Percentiles rank a stretch among this genome's conserved stretches.
Evolutionary conservation across 2,797 vertebrate genomes (phyloP).

Genomic region (Spizella passerina): DNA sequence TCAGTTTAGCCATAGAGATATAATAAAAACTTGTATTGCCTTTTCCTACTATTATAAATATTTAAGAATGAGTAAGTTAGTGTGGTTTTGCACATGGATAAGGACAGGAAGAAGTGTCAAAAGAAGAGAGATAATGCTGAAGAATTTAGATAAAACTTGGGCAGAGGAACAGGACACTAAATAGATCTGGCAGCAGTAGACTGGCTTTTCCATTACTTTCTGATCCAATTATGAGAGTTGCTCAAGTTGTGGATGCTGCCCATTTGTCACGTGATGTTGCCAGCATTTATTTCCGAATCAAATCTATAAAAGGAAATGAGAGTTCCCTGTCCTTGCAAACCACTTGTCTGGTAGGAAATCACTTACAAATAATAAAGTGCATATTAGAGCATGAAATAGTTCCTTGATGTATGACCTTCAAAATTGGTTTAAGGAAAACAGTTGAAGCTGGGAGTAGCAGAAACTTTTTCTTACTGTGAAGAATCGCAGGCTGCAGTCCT

Average conservation of each 20-base stretch:
- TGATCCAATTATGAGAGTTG: not conserved
- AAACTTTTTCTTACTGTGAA: not conserved
- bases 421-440: not conserved
- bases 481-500: not conserved
- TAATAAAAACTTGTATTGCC: not conserved
- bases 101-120: not conserved
- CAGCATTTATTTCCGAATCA: constrained; percentile 53
- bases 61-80: not conserved
- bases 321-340: constrained; percentile 26
- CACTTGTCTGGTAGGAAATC: constrained; percentile 56
- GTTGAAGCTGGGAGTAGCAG: not conserved
- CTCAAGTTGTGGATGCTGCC: constrained; percentile 4
- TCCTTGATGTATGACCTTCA: constrained; percentile 49
- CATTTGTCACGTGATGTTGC: constrained; percentile 8
- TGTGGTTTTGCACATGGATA: not conserved
- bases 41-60: not conserved
- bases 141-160: not conserved
- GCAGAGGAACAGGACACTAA: not conserved
- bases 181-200: not conserved
- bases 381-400: not conserved
- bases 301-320: constrained; percentile 60
- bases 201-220: constrained; percentile 16
- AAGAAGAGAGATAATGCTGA: not conserved
- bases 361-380: constrained; percentile 13
- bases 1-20: not conserved